Conservation (phyloP, 2,797 vertebrate species). For the Delichon dasypus region DNA sequence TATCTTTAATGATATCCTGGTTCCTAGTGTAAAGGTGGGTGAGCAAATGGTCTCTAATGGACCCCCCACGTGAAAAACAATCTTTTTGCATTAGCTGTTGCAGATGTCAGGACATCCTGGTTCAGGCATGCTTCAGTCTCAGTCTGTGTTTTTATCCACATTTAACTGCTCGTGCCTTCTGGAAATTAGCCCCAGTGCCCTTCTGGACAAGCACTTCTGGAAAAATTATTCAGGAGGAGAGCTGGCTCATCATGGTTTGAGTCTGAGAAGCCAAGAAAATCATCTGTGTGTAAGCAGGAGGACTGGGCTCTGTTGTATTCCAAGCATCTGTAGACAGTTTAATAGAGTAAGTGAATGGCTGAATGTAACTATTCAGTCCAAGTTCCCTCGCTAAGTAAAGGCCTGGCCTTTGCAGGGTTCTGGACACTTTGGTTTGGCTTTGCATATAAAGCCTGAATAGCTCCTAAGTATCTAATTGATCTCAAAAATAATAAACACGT, state of each 20-base stretch:
- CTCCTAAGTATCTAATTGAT: not conserved
- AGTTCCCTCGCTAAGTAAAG: not conserved
- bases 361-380: slow-evolving; percentile 2
- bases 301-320: not conserved
- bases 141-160: not conserved
- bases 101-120: not conserved
- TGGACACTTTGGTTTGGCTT: not conserved
- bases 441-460: not conserved
- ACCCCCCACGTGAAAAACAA: not conserved
- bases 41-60: not conserved
- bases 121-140: not conserved
- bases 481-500: not conserved
- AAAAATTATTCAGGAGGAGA: slow-evolving; percentile 26
- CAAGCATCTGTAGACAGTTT: slow-evolving; percentile 8
- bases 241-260: not conserved
- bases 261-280: slow-evolving; percentile 50
- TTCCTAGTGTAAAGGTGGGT: not conserved
- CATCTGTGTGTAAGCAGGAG: slow-evolving; percentile 15
- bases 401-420: not conserved
- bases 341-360: not conserved
- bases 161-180: not conserved
- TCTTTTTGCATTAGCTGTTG: not conserved
- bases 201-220: not conserved
- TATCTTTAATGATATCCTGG: not conserved
- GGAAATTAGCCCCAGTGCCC: not conserved